Evolutionary conservation across 1,140 invertebrate species (phyloP).

Genomic region (Calosoma granatense): DNA sequence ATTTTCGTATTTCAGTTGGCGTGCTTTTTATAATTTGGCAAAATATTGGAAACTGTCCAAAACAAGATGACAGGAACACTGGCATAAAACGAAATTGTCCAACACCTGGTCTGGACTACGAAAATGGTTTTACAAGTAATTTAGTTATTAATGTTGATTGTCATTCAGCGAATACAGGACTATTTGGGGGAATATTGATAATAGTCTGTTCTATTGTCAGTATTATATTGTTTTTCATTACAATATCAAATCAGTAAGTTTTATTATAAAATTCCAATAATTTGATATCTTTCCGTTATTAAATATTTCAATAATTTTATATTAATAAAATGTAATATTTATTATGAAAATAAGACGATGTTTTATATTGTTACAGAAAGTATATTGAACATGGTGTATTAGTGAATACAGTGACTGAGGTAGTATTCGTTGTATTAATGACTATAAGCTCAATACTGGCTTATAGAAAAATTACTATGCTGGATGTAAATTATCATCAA

Average conservation of each 20-base stretch:
- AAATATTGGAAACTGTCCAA: slow-evolving; percentile 50
- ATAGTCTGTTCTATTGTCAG: slow-evolving; percentile 50
- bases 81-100: slow-evolving; percentile 22
- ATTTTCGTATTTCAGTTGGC: slow-evolving; percentile 41
- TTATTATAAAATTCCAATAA: not conserved
- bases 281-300: slow-evolving; percentile 22
- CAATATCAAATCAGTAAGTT: slow-evolving; percentile 42
- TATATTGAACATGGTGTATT: slow-evolving; percentile 35
- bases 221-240: slow-evolving; percentile 58
- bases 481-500: slow-evolving; percentile 54
- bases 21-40: slow-evolving; percentile 62
- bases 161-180: slow-evolving; percentile 57
- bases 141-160: slow-evolving; percentile 59
- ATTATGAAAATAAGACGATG: not conserved
- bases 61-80: slow-evolving; percentile 22
- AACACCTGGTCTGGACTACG: slow-evolving; percentile 33
- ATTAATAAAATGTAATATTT: not conserved
- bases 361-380: slow-evolving; percentile 26
- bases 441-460: slow-evolving; percentile 42
- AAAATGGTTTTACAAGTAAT: slow-evolving; percentile 44
- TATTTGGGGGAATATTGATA: slow-evolving; percentile 57
- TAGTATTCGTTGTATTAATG: slow-evolving; percentile 42
- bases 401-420: slow-evolving; percentile 37
- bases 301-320: slow-evolving; percentile 16
- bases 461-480: slow-evolving; percentile 44